Percentiles rank a stretch among this genome's conserved stretches.
phyloP scores from a whole-genome alignment of 2,113 vertebrate species.

The Dromiciops gliroides region DNA sequence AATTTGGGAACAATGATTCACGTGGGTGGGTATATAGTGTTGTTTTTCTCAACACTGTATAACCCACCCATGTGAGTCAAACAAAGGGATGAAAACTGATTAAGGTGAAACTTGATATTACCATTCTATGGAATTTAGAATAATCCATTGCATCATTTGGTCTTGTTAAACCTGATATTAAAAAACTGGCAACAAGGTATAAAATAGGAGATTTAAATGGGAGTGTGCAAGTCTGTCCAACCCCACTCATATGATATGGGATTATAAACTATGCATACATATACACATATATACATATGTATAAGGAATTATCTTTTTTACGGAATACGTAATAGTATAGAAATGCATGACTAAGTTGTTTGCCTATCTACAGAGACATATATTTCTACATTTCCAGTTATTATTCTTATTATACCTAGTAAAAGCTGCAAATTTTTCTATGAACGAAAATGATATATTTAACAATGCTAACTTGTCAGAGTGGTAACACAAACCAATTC shows the following conservation, averaged over 20 bases:
- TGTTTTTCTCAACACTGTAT: no score
- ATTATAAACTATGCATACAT: no score
- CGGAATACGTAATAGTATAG: no score
- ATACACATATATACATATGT: no score
- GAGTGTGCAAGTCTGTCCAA: no score
- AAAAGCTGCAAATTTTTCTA: constrained; percentile 8
- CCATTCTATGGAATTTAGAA: constrained; percentile 29
- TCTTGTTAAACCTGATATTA: constrained; percentile 34
- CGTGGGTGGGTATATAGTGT: constrained; percentile 9
- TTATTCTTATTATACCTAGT: constrained; percentile 23
- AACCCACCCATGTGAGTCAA: no score
- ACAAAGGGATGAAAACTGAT: constrained; percentile 15
- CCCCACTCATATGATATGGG: no score
- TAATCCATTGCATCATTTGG: background rate
- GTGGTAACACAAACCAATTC: background rate
- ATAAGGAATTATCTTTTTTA: no score
- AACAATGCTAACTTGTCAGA: constrained; percentile 24
- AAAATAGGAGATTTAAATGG: background rate
- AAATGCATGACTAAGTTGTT: background rate
- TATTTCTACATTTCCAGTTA: constrained; percentile 24
- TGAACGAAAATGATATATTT: background rate
- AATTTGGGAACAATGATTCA: constrained; percentile 30
- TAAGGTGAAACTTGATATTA: background rate
- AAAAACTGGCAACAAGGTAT: constrained; percentile 4
- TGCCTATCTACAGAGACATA: constrained; percentile 6